Evolutionary conservation across 2,797 vertebrate genomes (phyloP), one percentile per base, ranked within the genome.

Genomic region (Yasuhikotakia modesta): DNA sequence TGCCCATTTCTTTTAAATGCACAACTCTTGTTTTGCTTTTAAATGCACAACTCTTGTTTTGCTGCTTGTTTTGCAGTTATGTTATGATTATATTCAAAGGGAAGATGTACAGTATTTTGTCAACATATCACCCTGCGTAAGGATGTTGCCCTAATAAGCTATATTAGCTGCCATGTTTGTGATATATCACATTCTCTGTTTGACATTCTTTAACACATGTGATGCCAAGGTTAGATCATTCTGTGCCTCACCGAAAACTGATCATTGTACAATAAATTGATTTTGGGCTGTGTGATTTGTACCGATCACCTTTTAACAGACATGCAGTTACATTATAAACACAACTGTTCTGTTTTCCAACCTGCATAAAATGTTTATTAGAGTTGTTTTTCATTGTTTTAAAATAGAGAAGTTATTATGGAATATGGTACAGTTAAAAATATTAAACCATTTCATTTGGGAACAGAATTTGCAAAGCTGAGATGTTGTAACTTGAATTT

Each of bases 141-240:
- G 16, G 17, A 52, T 63, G 64, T 70, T 43, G 11, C 10, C 57
- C 70, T 48, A 57, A 75, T 79, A 79, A 83, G 82, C 82, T 83
- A 81, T 78, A 81, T 81, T 83, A 83, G 82, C 82, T 83, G 71
- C 60, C 70, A 68, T 77, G 22, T 70, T 69, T 68, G 17, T 52
- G 22, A 46, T 64, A 46, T 64, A 69, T 78, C 43, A 48, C 57
- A 14, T 39, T 76, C 67, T 71, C 52, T 22, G n/a, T 35, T 45
- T 48, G 73, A 30, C n/a, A 5, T 63, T 75, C 61, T 70, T 71
- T 45, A 80, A 65, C 70, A 73, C 55, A 43, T 8, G 30, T 57
- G 8, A n/a, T 35, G 63, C 75, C 39, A 74, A 83, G 79, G 52
- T 61, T 53, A 24, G 78, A 65, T 65, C 22, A 53, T 45, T 57